These are phyloP conservation scores for Telmatochromis sp. DNA, from an alignment of 2,113 vertebrate genomes.

Conservation along the genomic window DNA sequence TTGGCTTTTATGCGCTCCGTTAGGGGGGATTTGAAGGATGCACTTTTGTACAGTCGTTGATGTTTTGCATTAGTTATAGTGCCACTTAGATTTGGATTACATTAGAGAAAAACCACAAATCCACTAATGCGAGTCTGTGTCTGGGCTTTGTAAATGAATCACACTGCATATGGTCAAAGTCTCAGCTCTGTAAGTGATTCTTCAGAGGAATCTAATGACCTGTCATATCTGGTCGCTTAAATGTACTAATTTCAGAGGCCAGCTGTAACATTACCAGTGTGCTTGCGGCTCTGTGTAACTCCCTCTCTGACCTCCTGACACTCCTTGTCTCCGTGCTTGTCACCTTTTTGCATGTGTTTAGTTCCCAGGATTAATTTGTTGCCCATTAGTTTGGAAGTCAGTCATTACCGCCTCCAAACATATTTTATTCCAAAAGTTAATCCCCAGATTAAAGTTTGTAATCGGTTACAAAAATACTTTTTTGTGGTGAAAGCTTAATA, in stretches of 20 bases:
- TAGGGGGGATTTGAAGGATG: background rate
- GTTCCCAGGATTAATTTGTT: background rate
- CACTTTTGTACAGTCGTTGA: background rate
- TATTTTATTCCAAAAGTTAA: conserved; percentile 11
- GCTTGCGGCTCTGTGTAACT: background rate
- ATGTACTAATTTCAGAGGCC: background rate
- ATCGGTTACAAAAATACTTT: background rate
- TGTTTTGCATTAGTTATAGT: background rate
- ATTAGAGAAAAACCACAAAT: background rate
- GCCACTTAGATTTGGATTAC: background rate
- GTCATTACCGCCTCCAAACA: background rate
- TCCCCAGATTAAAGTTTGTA: conserved; percentile 12
- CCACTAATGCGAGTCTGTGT: background rate
- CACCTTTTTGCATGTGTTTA: background rate
- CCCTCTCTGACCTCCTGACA: background rate
- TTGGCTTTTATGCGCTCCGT: background rate
- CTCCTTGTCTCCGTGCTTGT: background rate
- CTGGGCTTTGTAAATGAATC: background rate
- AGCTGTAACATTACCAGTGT: background rate
- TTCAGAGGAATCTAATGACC: background rate
- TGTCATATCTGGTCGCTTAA: background rate
- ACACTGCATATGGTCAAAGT: background rate
- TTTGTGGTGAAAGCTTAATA: background rate
- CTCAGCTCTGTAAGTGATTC: background rate
- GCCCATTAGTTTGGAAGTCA: background rate